Evolutionary conservation across 1,140 invertebrate genomes (phyloP), one percentile per base, ranked within the genome.

Genomic region (Papilio machaon): DNA sequence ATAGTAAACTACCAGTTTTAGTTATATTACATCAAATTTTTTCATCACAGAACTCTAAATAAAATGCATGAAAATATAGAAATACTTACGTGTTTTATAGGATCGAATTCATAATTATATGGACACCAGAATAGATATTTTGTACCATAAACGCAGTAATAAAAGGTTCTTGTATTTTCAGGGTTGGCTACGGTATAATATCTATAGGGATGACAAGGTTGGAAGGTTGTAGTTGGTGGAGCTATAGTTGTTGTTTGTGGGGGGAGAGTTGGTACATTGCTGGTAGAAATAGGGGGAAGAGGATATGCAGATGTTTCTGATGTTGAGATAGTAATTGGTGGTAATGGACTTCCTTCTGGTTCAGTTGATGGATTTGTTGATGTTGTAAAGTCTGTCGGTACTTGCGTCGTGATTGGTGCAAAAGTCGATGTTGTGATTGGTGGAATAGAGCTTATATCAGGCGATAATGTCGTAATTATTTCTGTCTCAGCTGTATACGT

Each of bases 81-180:
- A 64, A n/a, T 60, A 79, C 77, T 79, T 46, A 79, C 77, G 58
- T 79, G 77, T 64, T 43, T 79, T 6, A 13, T 46, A 30, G 77
- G 77, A 79, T 79, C 77, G 58, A 79, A 79, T 47, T 79, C 77
- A 46, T 79, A 79, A 10, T 64, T 79, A n/a, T 79, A 46, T 23
- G 77, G 77, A 67, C 77, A 79, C 58, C 58, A 64, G 77, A 79
- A 79, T 4, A 79, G 58, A 19, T 79, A 67, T 47, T 23, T 60
- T 67, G 54, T 79, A 15, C 77, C 77, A 23, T 46, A 64, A 64
- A 79, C 77, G 19, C 77, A 79, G 23, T 79, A 79, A 47, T 79
- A 79, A 60, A 79, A 79, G 11, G 76, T 79, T 60, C 43, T 79
- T 5, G 58, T 64, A 47, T 60, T 64, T 64, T 60, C 58, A 4